A percentile compares a stretch with the other conserved stretches of the same genome.
Conservation (phyloP, 2,113 vertebrate species). For the Xerus inauris region DNA sequence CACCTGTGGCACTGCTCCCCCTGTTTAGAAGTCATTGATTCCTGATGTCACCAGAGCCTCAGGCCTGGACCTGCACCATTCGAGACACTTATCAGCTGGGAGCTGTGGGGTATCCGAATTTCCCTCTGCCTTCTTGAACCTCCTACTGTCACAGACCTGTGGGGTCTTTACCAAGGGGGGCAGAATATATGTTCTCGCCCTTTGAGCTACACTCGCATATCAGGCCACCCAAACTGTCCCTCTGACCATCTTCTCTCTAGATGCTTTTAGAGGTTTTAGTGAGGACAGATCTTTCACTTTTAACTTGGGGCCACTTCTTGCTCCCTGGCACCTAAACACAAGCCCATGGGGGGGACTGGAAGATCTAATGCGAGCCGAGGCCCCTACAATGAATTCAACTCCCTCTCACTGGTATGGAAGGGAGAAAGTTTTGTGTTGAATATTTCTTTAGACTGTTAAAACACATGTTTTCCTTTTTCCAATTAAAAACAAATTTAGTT, state of each 20-base stretch:
- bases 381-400: neutral
- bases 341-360: neutral
- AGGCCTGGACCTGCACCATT: neutral
- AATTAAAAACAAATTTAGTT: neutral
- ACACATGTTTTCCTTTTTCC: neutral
- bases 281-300: neutral
- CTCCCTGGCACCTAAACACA: neutral
- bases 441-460: constrained; percentile 24
- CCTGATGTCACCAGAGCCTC: neutral
- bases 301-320: neutral
- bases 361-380: neutral
- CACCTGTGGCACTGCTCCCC: neutral
- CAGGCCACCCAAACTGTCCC: neutral
- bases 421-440: neutral
- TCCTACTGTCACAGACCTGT: neutral
- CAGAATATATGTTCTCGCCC: neutral
- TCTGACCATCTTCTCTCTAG: neutral
- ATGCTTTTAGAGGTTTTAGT: neutral
- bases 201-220: neutral
- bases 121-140: neutral
- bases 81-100: neutral
- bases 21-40: neutral
- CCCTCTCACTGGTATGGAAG: neutral
- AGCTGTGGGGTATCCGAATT: neutral
- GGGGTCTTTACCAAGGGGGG: neutral